Conservation (phyloP, 2,888 invertebrate genomes). For the Achlya flavicornis region DNA sequence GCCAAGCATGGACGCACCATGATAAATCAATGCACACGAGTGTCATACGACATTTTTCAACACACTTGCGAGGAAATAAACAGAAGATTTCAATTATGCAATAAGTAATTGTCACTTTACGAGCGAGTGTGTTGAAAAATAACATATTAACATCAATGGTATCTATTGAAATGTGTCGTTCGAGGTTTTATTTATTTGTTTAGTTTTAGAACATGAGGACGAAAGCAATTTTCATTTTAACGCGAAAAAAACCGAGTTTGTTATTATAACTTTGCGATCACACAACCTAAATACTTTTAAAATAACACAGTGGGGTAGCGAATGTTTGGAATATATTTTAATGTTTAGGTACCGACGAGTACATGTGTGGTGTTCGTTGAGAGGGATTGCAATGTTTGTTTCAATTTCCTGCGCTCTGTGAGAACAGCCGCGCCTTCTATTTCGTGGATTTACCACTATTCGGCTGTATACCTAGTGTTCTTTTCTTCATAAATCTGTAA, state of each 20-base stretch:
- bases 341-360: conserved; percentile 34
- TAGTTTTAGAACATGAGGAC: not conserved
- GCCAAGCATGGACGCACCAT: too few species aligned
- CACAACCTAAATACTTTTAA: not conserved
- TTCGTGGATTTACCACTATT: conserved; percentile 47
- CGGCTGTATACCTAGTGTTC: conserved; percentile 21
- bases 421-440: conserved; percentile 57
- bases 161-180: not conserved
- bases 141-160: not conserved
- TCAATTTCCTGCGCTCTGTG: conserved; percentile 73
- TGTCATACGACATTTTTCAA: too few species aligned
- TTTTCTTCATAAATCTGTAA: conserved; percentile 31
- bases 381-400: conserved; percentile 77
- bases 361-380: conserved; percentile 46
- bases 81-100: too few species aligned
- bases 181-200: not conserved
- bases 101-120: too few species aligned
- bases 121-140: too few species aligned
- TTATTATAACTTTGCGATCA: not conserved
- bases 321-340: conserved; percentile 18
- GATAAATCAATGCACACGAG: too few species aligned
- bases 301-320: not conserved
- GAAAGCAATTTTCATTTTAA: not conserved
- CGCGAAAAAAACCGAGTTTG: not conserved
- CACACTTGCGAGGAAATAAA: too few species aligned